Evolutionary conservation across 2,797 vertebrate species (phyloP), one percentile per base, ranked within the genome.

Genomic region (Monodelphis domestica): DNA sequence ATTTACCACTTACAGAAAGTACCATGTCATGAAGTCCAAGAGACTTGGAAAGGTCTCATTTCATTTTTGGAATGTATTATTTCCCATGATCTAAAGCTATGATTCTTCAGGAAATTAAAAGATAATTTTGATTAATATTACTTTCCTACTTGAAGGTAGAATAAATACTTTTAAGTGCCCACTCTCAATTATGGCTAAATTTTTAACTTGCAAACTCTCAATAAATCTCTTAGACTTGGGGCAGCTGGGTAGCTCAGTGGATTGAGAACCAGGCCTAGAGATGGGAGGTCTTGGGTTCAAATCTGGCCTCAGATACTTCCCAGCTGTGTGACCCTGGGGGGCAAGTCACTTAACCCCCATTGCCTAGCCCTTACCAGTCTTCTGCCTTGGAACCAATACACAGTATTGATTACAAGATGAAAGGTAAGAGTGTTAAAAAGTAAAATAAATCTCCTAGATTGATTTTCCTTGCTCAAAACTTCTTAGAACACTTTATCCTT

Each of bases 21-120:
- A 51, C 45, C 30, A 89, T 88, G 52, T 94, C 92, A 92, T 53
- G 88, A 52, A 89, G 53, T 94, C 88, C 30, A 91, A 29, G 52
- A 92, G 38, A 90, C 51, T 92, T 54, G 38, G 17, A 53, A n/a
- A 91, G 91, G 84, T 92, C 29, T 38, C 54, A 2, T 88, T 90
- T 90, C 91, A 90, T 94, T 54, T 93, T 12, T 55, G 89, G 91
- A 92, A 94, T 88, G 87, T 93, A 90, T 93, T 91, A 93, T 53
- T 96, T 55, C 90, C 9, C 29, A n/a, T 90, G 91, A 93, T 51
- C 55, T 94, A 55, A 89, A 78, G 38, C n/a, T 88, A 54, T 90
- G 33, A 57, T 53, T 78, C n/a, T 92, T 97, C 26, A 93, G 91
- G 87, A 92, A 96, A 87, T 56, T 63, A 30, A 94, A 78, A 93